Percentiles rank a stretch among this genome's conserved stretches.
Conservation (phyloP, 92 coral and sea anemone species). For the Palythoa grandis region DNA sequence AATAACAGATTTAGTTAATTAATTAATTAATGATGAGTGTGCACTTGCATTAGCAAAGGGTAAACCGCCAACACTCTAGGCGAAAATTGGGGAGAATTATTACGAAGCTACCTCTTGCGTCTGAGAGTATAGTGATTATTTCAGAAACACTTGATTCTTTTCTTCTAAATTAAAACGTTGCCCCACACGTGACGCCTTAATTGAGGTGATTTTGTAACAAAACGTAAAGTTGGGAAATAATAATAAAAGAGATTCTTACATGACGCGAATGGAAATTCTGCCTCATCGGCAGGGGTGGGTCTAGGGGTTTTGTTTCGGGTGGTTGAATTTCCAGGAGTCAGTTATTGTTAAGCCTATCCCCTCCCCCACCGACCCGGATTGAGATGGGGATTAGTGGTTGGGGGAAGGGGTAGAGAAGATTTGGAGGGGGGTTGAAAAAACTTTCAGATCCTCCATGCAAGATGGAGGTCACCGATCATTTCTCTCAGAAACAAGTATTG, state of each 20-base stretch:
- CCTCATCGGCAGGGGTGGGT: background rate
- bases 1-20: background rate
- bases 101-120: background rate
- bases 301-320: too few species aligned
- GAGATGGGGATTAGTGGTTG: too few species aligned
- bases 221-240: slow-evolving; percentile 4
- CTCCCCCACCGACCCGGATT: too few species aligned
- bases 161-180: background rate
- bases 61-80: background rate
- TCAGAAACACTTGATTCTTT: background rate
- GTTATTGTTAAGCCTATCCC: too few species aligned
- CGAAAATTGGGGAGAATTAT: background rate
- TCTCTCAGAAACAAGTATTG: too few species aligned
- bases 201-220: slow-evolving; percentile 29
- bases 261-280: background rate
- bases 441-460: too few species aligned
- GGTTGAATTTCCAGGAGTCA: too few species aligned
- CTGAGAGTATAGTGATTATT: slow-evolving; percentile 5
- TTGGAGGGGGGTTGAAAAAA: too few species aligned
- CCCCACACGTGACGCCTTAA: background rate
- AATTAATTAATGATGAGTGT: too few species aligned
- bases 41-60: background rate
- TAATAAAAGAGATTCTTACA: slow-evolving; percentile 24
- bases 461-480: too few species aligned
- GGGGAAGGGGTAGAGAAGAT: too few species aligned